Evolutionary conservation across 2,888 invertebrate species (phyloP), one percentile per base, ranked within the genome.

Genomic region (Coenonympha glycerion): DNA sequence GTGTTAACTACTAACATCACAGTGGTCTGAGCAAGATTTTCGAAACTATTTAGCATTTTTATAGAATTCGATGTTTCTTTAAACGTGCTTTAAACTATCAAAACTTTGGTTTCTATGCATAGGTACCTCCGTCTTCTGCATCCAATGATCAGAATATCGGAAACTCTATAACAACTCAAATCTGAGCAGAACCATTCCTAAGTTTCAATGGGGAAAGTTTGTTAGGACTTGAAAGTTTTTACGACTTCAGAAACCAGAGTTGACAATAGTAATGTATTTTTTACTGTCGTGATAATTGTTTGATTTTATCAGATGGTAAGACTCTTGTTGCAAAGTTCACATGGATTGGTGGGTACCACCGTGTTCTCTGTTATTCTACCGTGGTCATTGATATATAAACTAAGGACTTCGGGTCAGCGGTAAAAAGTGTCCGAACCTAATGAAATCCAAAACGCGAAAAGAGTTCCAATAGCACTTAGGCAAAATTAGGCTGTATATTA

Each of bases 251-350:
- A 41, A 19, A 41, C 28, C 26, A 41, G 18, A 41, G 18, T 19
- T 19, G 41, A 41, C 41, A 30, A 30, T 41, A 18, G 41, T 6
- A 30, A 41, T 41, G 41, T 28, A n/a, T n/a, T n/a, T n/a, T n/a
- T n/a, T n/a, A n/a, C n/a, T n/a, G n/a, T 34, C 16, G 1, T 9
- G 16, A 16, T 33, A 37, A 11, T 37, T 37, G n/a, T n/a, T n/a
- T n/a, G n/a, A n/a, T 36, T 21, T 13, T 34, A 13, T 37, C 6
- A n/a, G n/a, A n/a, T n/a, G n/a, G n/a, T n/a, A n/a, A n/a, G n/a
- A n/a, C n/a, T n/a, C n/a, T n/a, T n/a, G n/a, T n/a, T n/a, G n/a
- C n/a, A n/a, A n/a, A n/a, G n/a, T n/a, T n/a, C n/a, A n/a, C n/a
- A n/a, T n/a, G n/a, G n/a, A n/a, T n/a, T n/a, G n/a, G n/a, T n/a